These are phyloP conservation scores for Lepidurus arcticus DNA, from an alignment of 1,140 invertebrate species.

Conservation along the genomic window DNA sequence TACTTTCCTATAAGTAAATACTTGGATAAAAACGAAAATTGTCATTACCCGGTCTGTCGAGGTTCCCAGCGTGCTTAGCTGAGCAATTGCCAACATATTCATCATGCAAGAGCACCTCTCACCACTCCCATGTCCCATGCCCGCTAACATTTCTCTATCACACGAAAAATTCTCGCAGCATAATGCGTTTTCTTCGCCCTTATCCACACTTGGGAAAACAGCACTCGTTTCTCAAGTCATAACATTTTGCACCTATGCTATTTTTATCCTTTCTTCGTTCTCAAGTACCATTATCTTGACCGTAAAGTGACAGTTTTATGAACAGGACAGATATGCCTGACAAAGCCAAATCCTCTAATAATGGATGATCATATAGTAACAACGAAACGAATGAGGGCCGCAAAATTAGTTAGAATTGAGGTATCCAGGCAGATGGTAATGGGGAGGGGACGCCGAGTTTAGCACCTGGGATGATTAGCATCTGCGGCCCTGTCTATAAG, in stretches of 20 bases:
- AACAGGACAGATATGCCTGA: not conserved
- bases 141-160: not conserved
- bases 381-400: not conserved
- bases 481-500: not conserved
- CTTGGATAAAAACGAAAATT: conserved; percentile 14
- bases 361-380: not conserved
- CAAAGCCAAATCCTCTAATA: not conserved
- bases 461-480: conserved; percentile 17
- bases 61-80: conserved; percentile 12
- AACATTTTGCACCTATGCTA: conserved; percentile 6
- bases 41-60: not conserved
- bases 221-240: conserved; percentile 2
- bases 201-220: conserved; percentile 11
- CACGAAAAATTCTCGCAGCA: not conserved
- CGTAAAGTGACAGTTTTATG: not conserved
- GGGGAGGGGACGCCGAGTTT: not conserved
- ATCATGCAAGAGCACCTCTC: conserved; percentile 7
- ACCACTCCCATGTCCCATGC: not conserved
- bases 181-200: not conserved
- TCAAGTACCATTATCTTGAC: not conserved
- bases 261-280: not conserved
- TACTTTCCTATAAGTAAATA: conserved; percentile 22
- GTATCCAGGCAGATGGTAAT: not conserved
- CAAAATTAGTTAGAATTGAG: not conserved
- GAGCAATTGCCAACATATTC: conserved; percentile 18